These are phyloP conservation scores for Sesia bembeciformis DNA, from an alignment of 2,888 invertebrate genomes.

Conservation along the genomic window DNA sequence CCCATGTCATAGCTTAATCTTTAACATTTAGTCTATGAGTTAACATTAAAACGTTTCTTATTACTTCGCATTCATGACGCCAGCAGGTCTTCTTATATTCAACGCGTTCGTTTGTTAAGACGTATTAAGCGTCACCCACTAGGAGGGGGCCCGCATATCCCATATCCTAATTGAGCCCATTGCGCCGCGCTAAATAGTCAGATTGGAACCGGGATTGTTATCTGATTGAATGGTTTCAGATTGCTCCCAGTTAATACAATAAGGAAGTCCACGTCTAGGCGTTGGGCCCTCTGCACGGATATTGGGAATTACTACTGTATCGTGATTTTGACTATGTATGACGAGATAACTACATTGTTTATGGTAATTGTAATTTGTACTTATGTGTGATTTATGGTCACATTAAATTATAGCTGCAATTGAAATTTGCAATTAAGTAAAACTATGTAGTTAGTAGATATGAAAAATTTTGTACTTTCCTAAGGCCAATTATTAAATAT, in stretches of 20 bases:
- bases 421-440: too few relatives aligned
- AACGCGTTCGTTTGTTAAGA: not conserved
- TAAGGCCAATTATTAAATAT: too few relatives aligned
- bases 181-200: constrained; percentile 70
- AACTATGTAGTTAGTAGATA: too few relatives aligned
- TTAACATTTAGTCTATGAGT: too few relatives aligned
- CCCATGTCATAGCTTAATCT: too few relatives aligned
- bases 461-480: too few relatives aligned
- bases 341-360: not conserved
- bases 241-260: constrained; percentile 46
- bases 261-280: constrained; percentile 58
- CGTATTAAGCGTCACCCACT: constrained; percentile 16
- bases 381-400: not conserved
- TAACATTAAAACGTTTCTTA: too few relatives aligned
- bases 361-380: not conserved
- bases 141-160: constrained; percentile 71
- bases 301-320: constrained; percentile 31
- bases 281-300: constrained; percentile 32
- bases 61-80: too few relatives aligned
- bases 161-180: constrained; percentile 66
- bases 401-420: not conserved
- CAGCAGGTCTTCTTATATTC: too few relatives aligned
- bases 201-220: constrained; percentile 59
- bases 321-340: not conserved
- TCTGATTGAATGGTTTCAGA: constrained; percentile 58